phyloP scores from a whole-genome alignment of 2,113 vertebrate genomes.

The Chloropsis cyanopogon region DNA sequence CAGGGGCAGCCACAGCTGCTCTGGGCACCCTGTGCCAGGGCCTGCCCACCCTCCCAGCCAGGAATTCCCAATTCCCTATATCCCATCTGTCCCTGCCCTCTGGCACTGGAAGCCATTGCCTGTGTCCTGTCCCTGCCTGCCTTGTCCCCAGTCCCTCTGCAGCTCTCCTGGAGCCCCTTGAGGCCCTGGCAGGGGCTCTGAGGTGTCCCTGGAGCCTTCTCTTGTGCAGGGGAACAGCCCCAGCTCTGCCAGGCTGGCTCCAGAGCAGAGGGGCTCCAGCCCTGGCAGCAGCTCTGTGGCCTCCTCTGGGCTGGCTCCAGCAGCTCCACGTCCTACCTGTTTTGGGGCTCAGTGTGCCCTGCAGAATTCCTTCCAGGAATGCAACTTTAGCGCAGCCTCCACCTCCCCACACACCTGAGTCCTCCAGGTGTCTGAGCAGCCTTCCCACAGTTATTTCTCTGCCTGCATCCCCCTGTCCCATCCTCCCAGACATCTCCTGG shows the following conservation, averaged over 20 bases:
- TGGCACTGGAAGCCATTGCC: not conserved
- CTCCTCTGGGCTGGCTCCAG: not conserved
- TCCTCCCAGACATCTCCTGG: not conserved
- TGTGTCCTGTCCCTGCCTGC: not conserved
- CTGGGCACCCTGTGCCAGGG: not conserved
- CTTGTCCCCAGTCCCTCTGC: not conserved
- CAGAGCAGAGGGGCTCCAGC: not conserved
- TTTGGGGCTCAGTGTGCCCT: not conserved
- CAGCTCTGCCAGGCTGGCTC: not conserved
- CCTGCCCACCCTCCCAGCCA: not conserved
- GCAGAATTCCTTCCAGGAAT: not conserved
- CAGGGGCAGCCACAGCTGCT: not conserved
- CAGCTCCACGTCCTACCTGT: not conserved
- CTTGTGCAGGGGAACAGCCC: not conserved
- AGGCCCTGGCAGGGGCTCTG: not conserved
- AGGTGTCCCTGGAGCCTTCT: not conserved
- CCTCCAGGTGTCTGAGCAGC: not conserved
- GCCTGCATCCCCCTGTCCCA: not conserved
- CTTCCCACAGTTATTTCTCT: not conserved
- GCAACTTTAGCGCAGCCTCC: not conserved
- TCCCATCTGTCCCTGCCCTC: fast-evolving
- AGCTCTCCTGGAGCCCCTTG: not conserved
- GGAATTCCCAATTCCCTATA: fast-evolving
- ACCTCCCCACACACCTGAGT: not conserved
- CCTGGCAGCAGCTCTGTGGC: not conserved